Evolutionary conservation across 1,140 invertebrate species (phyloP), one percentile per base, ranked within the genome.

Genomic region (Drosophila pachea): DNA sequence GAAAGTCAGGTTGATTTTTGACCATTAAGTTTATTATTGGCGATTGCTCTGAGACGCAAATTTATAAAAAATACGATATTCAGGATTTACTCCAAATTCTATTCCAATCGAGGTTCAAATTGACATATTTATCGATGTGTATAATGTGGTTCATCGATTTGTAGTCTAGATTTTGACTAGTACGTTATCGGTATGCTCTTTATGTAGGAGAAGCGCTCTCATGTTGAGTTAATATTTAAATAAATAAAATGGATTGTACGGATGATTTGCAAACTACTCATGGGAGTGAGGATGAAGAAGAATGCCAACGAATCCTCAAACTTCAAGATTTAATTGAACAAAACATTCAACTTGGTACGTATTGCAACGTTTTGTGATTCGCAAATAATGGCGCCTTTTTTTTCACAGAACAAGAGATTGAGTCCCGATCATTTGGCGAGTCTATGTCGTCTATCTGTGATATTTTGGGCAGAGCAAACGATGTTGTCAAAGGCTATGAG

Each of bases 341-440:
- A 45, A 83, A 83, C 40, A 83, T 83, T 7, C 48, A 78, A 29
- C 73, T 83, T 33, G 78, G 78, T 78, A 65, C 36, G 73, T 58
- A 8, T 2, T 43, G 5, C 4, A 7, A 22, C 3, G 2, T 1
- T 2, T 29, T 11, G 6, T 4, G 47, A n/a, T 40, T 8, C 7
- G 5, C 2, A n/a, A 42, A 9, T 40, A 29, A 54, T 32, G 43
- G 29, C n/a, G 47, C 47, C 0, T 55, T 33, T 63, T 9, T 33
- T 22, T 56, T 7, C 33, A 7, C 38, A 83, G 78, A 83, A 3
- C 47, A 76, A 59, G 16, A 84, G 14, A 76, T 83, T 16, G 78
- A 83, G 49, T 47, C 40, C 0, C 47, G 64, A 0, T 49, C 76
- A 2, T 73, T 84, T 33, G 47, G 29, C 3, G 72, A 78, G 9